Conservation (phyloP, 2,888 invertebrate species). For the Eupithecia tripunctaria region DNA sequence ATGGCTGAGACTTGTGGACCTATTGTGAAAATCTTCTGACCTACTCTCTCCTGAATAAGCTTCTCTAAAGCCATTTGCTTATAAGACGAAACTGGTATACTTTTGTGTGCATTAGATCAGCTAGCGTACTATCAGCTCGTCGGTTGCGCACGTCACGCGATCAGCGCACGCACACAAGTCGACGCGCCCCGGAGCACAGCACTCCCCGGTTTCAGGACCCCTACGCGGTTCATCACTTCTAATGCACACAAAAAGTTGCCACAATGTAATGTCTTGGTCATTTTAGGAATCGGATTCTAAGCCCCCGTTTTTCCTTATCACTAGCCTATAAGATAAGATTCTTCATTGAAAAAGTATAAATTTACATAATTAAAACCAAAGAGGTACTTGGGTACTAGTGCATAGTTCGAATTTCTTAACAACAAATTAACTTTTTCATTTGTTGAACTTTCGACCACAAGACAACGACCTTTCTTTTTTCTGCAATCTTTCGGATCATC, state of each 20-base stretch:
- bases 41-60: no score
- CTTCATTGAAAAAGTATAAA: no score
- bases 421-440: no score
- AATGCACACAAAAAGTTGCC: constrained; percentile 21
- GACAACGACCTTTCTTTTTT: not conserved
- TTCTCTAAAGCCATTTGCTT: not conserved
- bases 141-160: constrained; percentile 19
- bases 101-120: constrained; percentile 56
- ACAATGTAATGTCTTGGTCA: not conserved
- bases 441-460: no score
- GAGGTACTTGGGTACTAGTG: no score
- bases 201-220: constrained; percentile 81
- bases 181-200: constrained; percentile 73
- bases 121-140: constrained; percentile 55
- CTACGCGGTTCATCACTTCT: constrained; percentile 79
- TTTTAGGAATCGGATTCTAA: not conserved
- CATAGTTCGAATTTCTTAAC: no score
- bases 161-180: constrained; percentile 54
- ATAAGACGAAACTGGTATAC: not conserved
- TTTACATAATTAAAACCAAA: no score
- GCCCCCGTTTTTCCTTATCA: no score
- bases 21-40: no score
- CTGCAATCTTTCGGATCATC: not conserved
- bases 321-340: no score
- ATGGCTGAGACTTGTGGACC: not conserved